These are phyloP conservation scores for Mercenaria mercenaria DNA, from an alignment of 1,140 invertebrate genomes.

Conservation along the genomic window DNA sequence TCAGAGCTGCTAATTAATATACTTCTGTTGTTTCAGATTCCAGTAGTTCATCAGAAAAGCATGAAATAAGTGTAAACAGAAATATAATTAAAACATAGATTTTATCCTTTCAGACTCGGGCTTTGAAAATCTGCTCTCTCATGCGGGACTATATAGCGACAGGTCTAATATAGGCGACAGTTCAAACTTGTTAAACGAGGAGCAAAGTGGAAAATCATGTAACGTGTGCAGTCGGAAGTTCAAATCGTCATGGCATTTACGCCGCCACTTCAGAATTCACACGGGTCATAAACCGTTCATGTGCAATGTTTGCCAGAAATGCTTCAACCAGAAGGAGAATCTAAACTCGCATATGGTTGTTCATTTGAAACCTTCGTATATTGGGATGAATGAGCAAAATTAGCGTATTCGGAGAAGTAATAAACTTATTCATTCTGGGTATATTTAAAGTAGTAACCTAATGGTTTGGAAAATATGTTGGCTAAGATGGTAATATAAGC, in stretches of 20 bases:
- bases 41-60: too few species aligned
- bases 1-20: too few species aligned
- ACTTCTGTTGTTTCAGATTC: too few species aligned
- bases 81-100: not conserved
- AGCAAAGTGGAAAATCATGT: not conserved
- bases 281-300: slow-evolving; percentile 83
- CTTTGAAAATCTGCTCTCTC: not conserved
- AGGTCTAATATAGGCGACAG: not conserved
- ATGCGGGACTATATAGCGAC: not conserved
- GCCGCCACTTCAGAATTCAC: slow-evolving; percentile 82
- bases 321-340: slow-evolving; percentile 72
- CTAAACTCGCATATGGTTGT: slow-evolving; percentile 70
- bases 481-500: too few species aligned
- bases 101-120: not conserved
- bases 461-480: too few species aligned
- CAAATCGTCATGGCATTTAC: not conserved
- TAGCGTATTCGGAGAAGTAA: too few species aligned
- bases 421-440: too few species aligned
- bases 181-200: not conserved
- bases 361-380: not conserved
- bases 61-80: too few species aligned
- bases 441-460: too few species aligned
- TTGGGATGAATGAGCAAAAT: not conserved
- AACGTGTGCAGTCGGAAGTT: slow-evolving; percentile 41
- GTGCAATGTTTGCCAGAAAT: slow-evolving; percentile 84